These are phyloP conservation scores for Capromys pilorides DNA, from an alignment of 2,797 vertebrate species.

Conservation along the genomic window DNA sequence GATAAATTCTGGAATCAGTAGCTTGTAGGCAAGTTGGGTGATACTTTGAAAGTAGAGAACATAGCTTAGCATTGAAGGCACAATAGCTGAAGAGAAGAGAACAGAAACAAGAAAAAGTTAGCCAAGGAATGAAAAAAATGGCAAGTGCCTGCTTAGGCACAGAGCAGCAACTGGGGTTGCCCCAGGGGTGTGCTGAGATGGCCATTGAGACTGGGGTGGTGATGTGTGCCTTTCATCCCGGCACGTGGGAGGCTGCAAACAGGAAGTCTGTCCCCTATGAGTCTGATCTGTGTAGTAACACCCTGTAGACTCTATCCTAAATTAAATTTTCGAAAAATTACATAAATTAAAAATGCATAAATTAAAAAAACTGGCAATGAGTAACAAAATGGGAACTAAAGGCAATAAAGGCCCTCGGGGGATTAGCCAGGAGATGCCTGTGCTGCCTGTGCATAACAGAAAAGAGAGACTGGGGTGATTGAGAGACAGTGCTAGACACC, in stretches of 20 bases:
- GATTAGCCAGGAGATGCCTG: background rate
- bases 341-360: too few species aligned
- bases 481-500: background rate
- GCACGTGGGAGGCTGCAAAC: too few species aligned
- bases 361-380: background rate
- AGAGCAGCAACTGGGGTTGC: too few species aligned
- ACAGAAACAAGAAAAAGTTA: background rate
- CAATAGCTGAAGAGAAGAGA: background rate
- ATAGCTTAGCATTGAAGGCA: background rate
- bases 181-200: too few species aligned
- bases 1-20: background rate
- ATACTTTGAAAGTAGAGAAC: background rate
- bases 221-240: too few species aligned
- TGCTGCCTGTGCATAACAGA: background rate
- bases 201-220: too few species aligned
- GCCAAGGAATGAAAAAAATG: background rate
- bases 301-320: too few species aligned
- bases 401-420: background rate
- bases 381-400: background rate
- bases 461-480: background rate
- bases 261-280: too few species aligned
- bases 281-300: too few species aligned
- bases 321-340: too few species aligned
- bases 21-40: background rate
- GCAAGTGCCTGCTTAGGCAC: background rate